These are phyloP conservation scores for Lottia gigantea DNA, from an alignment of 2,888 invertebrate genomes.

Conservation along the genomic window DNA sequence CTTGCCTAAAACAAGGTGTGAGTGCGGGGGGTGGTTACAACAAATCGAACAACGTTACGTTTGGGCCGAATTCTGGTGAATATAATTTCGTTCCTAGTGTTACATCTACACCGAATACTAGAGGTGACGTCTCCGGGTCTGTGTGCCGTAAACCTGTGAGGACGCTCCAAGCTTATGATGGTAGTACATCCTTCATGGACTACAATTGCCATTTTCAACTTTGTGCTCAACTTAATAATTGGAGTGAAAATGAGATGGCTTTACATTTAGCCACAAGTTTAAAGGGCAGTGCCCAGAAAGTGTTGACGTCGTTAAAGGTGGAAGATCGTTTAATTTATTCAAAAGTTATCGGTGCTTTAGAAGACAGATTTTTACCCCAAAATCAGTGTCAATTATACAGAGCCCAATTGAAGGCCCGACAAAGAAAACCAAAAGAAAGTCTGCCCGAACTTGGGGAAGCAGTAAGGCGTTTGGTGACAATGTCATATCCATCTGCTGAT, in stretches of 20 bases:
- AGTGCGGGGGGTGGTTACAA: too few relatives aligned
- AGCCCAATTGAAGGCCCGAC: not conserved
- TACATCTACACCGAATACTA: too few relatives aligned
- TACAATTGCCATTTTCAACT: not conserved
- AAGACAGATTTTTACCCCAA: not conserved
- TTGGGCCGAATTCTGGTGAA: too few relatives aligned
- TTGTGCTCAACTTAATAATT: not conserved
- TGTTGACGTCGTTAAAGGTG: not conserved
- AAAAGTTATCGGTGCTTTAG: not conserved
- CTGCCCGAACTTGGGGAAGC: not conserved
- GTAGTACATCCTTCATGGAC: not conserved
- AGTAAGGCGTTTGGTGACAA: not conserved
- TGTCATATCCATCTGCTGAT: not conserved
- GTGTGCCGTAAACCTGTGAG: not conserved
- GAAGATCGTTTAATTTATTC: not conserved
- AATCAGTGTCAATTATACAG: not conserved
- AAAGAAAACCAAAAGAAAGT: not conserved
- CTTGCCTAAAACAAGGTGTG: too few relatives aligned
- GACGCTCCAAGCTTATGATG: not conserved
- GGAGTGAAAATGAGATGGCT: not conserved
- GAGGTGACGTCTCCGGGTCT: too few relatives aligned
- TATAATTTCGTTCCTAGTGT: too few relatives aligned
- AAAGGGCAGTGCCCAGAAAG: conserved; percentile 1
- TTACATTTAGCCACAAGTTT: not conserved
- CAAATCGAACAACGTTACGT: too few relatives aligned